phyloP scores from a whole-genome alignment of 2,113 vertebrate genomes.

The Hemiscyllium ocellatum region DNA sequence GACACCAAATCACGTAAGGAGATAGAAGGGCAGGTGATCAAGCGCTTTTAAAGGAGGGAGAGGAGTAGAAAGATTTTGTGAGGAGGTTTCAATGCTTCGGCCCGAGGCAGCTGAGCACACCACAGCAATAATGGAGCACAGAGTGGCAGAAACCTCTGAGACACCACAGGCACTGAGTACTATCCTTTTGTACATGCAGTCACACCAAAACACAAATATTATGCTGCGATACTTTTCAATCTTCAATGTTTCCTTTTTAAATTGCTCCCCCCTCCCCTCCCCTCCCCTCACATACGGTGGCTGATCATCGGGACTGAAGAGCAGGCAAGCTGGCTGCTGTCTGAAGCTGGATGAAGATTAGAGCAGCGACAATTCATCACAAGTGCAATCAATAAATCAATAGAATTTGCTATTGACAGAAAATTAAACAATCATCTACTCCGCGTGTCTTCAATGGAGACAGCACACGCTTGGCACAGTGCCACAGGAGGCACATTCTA shows the following conservation, averaged over 20 bases:
- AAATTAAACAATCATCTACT: constrained; percentile 29
- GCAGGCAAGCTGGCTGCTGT: background rate
- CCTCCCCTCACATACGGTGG: background rate
- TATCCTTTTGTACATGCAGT: background rate
- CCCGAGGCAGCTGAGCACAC: no score
- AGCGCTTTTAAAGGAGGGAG: background rate
- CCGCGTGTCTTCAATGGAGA: constrained; percentile 7
- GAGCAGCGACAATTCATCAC: background rate
- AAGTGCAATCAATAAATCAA: constrained; percentile 27
- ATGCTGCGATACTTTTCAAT: background rate
- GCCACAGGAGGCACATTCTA: background rate
- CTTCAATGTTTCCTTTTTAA: background rate
- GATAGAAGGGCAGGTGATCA: background rate
- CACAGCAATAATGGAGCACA: no score
- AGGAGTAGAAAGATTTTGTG: background rate
- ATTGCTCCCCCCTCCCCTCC: background rate
- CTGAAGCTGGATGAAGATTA: background rate
- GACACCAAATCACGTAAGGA: background rate
- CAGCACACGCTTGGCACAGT: background rate
- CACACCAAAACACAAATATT: background rate
- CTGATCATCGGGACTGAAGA: background rate
- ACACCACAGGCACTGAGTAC: background rate
- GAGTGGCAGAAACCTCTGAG: no score
- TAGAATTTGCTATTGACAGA: constrained; percentile 23
- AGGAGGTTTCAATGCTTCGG: background rate